A percentile compares a stretch with the other conserved stretches of the same genome.
Conservation (phyloP, 2,888 invertebrate species). For the Rhagophthalmus giganteus region DNA sequence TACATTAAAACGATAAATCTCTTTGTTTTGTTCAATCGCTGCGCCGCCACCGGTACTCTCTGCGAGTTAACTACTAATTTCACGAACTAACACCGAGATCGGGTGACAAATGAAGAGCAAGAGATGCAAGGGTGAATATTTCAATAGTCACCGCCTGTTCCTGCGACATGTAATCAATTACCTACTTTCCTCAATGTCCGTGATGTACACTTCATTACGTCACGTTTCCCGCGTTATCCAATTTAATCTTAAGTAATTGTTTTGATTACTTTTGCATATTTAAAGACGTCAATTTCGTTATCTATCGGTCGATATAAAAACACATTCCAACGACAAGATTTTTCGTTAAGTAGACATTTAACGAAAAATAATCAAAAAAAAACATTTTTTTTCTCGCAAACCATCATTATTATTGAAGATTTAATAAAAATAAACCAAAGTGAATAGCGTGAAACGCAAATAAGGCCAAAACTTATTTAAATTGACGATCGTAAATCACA, state of each 20-base stretch:
- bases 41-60: slow-evolving; percentile 9
- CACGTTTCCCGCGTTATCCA: slow-evolving; percentile 16
- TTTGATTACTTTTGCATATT: not conserved
- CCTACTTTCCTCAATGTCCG: slow-evolving; percentile 18
- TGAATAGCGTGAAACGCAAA: too few species aligned
- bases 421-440: too few species aligned
- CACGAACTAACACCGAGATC: slow-evolving; percentile 37
- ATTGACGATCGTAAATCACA: too few species aligned
- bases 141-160: slow-evolving; percentile 33
- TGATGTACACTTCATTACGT: slow-evolving; percentile 25
- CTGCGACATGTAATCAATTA: slow-evolving; percentile 26
- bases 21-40: slow-evolving; percentile 22
- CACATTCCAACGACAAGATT: not conserved
- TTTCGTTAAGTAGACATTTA: not conserved
- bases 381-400: too few species aligned
- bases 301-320: too few species aligned
- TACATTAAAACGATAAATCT: slow-evolving; percentile 22
- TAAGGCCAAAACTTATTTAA: too few species aligned
- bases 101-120: slow-evolving; percentile 39
- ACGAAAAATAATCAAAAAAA: too few species aligned
- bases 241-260: slow-evolving; percentile 19
- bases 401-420: too few species aligned
- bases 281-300: not conserved
- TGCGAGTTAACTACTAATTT: slow-evolving; percentile 31
- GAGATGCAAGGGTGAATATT: slow-evolving; percentile 11